Conservation (phyloP, 2,888 invertebrate genomes). For the Sesia bembeciformis region DNA sequence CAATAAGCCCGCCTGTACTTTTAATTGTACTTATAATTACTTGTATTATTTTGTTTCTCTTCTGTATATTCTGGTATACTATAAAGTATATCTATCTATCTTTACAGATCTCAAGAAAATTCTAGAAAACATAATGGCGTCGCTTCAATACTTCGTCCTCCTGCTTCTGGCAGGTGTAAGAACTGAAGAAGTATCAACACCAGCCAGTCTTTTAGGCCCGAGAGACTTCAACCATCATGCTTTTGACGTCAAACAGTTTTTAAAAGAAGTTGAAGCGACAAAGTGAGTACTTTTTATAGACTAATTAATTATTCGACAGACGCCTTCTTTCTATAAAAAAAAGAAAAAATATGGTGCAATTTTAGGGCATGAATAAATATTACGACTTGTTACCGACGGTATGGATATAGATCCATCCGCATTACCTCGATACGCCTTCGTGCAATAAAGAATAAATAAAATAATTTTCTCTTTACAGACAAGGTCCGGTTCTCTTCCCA, state of each 20-base stretch:
- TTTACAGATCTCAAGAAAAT: neutral
- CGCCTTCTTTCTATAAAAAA: too few species aligned
- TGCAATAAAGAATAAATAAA: too few species aligned
- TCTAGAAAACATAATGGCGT: conserved; percentile 1
- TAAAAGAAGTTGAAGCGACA: conserved; percentile 32
- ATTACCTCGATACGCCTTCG: too few species aligned
- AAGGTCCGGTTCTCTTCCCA: conserved; percentile 64
- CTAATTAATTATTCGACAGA: too few species aligned
- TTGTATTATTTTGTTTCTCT: too few species aligned
- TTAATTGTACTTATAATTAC: too few species aligned
- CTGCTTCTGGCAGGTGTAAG: conserved; percentile 13
- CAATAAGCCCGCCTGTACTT: too few species aligned
- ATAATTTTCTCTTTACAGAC: conserved; percentile 14
- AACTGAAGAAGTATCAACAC: conserved; percentile 27
- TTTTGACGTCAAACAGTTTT: conserved; percentile 25
- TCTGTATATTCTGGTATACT: neutral
- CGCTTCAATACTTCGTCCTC: conserved; percentile 11
- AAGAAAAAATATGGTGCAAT: too few species aligned
- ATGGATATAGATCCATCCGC: too few species aligned
- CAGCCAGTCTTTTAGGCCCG: conserved; percentile 30
- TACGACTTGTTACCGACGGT: too few species aligned
- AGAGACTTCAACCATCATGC: conserved; percentile 41
- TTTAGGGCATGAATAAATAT: too few species aligned
- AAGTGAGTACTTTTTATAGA: conserved; percentile 29
- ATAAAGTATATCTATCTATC: neutral